Evolutionary conservation across 64 coral and sea anemone species (phyloP).

Genomic region (Stichodactyla mertensii): DNA sequence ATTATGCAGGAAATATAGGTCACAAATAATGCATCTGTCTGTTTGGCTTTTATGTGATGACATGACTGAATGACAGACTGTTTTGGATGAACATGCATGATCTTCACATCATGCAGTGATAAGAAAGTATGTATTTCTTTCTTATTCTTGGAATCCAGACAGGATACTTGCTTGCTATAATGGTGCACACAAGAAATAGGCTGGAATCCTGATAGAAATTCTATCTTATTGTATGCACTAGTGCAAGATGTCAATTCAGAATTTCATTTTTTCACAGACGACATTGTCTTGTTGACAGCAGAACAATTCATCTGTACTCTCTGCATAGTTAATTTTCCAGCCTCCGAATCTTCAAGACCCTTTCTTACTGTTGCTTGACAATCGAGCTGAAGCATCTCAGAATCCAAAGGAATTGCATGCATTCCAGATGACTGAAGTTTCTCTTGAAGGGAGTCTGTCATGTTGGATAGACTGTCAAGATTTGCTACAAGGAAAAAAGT

Average conservation of each 20-base stretch:
- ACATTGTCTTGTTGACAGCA: constrained; percentile 48
- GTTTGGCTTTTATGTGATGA: too few species aligned
- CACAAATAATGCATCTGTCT: too few species aligned
- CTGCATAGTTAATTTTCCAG: constrained; percentile 33
- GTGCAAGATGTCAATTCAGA: not conserved
- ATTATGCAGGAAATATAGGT: too few species aligned
- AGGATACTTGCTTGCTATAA: not conserved
- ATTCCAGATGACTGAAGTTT: constrained; percentile 51
- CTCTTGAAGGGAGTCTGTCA: constrained; percentile 41
- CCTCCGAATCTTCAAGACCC: constrained; percentile 50
- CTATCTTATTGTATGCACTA: not conserved
- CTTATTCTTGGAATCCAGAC: not conserved
- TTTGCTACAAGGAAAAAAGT: constrained; percentile 15
- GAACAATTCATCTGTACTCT: constrained; percentile 57
- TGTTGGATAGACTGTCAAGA: constrained; percentile 38
- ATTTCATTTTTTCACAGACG: constrained; percentile 29
- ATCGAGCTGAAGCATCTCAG: constrained; percentile 67
- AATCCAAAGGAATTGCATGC: constrained; percentile 56
- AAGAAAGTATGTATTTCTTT: too few species aligned
- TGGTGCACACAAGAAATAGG: not conserved
- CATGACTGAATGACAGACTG: too few species aligned
- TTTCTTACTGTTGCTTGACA: constrained; percentile 53
- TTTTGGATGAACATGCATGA: too few species aligned
- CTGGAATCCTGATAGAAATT: too few species aligned
- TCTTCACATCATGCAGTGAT: too few species aligned